Percentiles rank a stretch among this genome's conserved stretches.
phyloP scores from a whole-genome alignment of 2,888 invertebrate species.

The Oxytorus armatus region DNA sequence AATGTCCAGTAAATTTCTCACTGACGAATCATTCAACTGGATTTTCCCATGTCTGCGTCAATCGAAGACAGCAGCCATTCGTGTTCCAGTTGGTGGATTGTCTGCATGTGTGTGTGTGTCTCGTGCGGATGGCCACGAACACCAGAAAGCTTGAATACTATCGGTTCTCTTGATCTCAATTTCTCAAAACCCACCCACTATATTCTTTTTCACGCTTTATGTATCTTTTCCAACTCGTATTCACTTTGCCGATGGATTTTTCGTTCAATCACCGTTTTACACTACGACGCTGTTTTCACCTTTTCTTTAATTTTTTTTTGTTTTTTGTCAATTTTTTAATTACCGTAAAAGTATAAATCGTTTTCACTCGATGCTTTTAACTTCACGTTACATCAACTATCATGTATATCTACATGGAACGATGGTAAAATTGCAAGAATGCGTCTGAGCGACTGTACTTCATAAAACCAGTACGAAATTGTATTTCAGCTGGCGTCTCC shows the following conservation, averaged over 20 bases:
- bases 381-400: too few species aligned
- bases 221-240: too few species aligned
- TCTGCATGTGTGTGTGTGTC: not conserved
- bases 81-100: conserved; percentile 14
- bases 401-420: too few species aligned
- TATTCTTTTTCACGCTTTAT: conserved; percentile 11
- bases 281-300: too few species aligned
- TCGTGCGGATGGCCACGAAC: not conserved
- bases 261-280: not conserved
- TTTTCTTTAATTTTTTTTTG: too few species aligned
- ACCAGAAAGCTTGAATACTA: conserved; percentile 21
- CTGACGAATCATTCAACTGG: conserved; percentile 21
- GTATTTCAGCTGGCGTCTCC: too few species aligned
- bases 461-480: too few species aligned
- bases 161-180: conserved; percentile 3
- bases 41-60: conserved; percentile 43
- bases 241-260: not conserved
- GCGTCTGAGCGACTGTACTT: too few species aligned
- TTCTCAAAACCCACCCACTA: conserved; percentile 7
- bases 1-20: not conserved
- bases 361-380: too few species aligned
- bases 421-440: too few species aligned
- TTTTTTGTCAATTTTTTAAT: too few species aligned
- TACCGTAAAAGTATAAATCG: too few species aligned
- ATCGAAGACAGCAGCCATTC: conserved; percentile 29